Evolutionary conservation across 92 coral and sea anemone genomes (phyloP), one percentile per base, ranked within the genome.

Genomic region (Umimayanthus kanabou): DNA sequence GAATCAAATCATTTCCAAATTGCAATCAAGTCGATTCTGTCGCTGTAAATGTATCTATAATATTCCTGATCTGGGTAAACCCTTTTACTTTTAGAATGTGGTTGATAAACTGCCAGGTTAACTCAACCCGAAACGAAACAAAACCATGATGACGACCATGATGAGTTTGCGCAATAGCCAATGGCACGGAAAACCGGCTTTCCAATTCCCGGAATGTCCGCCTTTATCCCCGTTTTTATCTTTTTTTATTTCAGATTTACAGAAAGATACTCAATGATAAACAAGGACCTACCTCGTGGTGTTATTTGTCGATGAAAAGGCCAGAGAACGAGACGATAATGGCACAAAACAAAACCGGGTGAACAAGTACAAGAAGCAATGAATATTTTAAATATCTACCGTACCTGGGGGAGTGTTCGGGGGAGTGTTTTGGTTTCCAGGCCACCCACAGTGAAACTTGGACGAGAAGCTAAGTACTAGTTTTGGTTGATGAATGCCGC

Each of bases 371-470:
- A 13, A 28, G 69, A 79, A 53, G 9, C 82, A 79, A 53, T 79
- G 20, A 43, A 23, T 23, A 79, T 20, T 4, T 47, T 79, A 74
- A 42, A 40, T 39, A 75, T 75, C 10, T 1, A 39, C 49, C 30
- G 42, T 8, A 45, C 9, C 23, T 55, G 87, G 39, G 42, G 87
- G 87, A 28, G 86, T 83, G 87, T 28, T 50, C 55, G 78, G 87
- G 43, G 87, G 87, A 83, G 77, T 83, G 87, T 69, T 66, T 67
- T 69, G 57, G 87, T 33, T 69, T 25, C 78, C 87, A 83, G 87
- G 29, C 87, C 42, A 25, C 69, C 6, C 2, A 39, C 26, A 61
- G 15, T 26, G 77, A 29, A 39, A 61, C 2, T 22, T 61, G 69
- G 69, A 61, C 26, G 69, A 39, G 23, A 29, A 66, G 64, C 87